These are phyloP conservation scores for Heliconius himera DNA, from an alignment of 1,140 invertebrate species.

Conservation along the genomic window DNA sequence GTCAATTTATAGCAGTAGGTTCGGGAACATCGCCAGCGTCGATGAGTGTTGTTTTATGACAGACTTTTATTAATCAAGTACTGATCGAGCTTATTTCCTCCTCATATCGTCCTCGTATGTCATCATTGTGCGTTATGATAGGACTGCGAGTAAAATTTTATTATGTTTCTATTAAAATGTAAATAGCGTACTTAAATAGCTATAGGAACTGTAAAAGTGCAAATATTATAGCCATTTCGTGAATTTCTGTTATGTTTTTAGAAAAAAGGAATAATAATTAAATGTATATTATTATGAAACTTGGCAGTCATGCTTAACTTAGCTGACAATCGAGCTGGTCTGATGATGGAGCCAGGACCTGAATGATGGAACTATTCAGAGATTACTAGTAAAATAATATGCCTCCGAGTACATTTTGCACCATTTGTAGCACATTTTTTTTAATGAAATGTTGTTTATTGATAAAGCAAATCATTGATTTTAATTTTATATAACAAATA, in stretches of 20 bases:
- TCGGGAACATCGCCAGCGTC: neutral
- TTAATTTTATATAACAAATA: no score
- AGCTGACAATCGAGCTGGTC: no score
- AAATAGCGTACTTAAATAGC: neutral
- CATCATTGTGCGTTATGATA: neutral
- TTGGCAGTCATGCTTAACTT: no score
- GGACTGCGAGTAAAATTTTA: neutral
- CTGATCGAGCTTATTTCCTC: neutral
- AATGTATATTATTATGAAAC: no score
- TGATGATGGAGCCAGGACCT: no score
- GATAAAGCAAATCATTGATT: no score
- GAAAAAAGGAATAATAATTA: neutral
- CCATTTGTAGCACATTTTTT: no score
- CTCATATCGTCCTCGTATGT: neutral
- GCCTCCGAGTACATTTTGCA: no score
- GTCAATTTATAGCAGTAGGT: neutral
- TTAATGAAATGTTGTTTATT: no score
- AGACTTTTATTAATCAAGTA: neutral
- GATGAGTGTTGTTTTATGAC: neutral
- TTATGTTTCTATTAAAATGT: neutral
- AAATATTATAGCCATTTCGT: neutral
- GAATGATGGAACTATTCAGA: no score
- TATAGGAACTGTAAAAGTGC: neutral
- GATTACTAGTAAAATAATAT: no score
- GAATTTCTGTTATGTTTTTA: neutral